A percentile compares a stretch with the other conserved stretches of the same genome.
phyloP scores from a whole-genome alignment of 2,888 invertebrate species.

The Cantharis lateralis region DNA sequence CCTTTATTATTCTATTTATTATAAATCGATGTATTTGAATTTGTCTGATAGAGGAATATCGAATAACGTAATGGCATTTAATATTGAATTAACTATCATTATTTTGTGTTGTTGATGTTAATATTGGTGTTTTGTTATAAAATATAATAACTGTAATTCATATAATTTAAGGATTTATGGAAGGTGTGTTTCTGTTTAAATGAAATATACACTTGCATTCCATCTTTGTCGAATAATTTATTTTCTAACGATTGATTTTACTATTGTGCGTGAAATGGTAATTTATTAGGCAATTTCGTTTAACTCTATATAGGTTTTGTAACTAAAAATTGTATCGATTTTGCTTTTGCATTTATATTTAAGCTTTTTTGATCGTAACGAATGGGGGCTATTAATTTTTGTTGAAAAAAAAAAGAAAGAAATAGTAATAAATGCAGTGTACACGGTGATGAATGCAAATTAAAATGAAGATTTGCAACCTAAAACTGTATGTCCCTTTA shows the following conservation, averaged over 20 bases:
- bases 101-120: not conserved
- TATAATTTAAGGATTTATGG: not conserved
- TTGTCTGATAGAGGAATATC: not conserved
- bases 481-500: not conserved
- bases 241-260: constrained; percentile 40
- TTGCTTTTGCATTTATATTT: constrained; percentile 24
- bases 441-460: constrained; percentile 2
- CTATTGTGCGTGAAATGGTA: constrained; percentile 44
- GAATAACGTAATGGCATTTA: not conserved
- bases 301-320: constrained; percentile 27
- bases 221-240: constrained; percentile 38
- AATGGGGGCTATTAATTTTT: constrained; percentile 16
- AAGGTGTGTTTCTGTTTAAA: not conserved
- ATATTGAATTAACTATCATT: not conserved
- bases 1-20: not conserved
- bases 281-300: constrained; percentile 44
- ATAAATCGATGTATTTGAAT: not conserved
- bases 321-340: constrained; percentile 39
- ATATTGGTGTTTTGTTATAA: not conserved
- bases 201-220: not conserved
- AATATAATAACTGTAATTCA: not conserved
- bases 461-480: constrained; percentile 1
- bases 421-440: not conserved
- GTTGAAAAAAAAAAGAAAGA: not conserved
- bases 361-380: constrained; percentile 17